Evolutionary conservation across 1,140 invertebrate genomes (phyloP).

Genomic region (Listronotus bonariensis): DNA sequence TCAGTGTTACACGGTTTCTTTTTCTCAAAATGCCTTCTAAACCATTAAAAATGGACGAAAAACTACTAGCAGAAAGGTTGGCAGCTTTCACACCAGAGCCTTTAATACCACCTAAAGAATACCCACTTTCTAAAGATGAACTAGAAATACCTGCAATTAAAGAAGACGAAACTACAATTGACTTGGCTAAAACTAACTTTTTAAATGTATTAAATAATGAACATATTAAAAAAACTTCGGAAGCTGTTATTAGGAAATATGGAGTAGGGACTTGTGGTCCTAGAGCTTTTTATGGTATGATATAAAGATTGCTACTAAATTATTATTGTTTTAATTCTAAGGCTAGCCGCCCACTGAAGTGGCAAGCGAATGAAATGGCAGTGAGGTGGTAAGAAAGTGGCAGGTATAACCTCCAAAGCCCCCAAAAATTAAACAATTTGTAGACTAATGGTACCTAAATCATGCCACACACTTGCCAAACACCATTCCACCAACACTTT

Average conservation of each 20-base stretch:
- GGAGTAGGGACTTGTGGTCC: slow-evolving; percentile 98
- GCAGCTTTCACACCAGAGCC: slow-evolving; percentile 45
- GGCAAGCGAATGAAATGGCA: no score
- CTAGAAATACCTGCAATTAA: slow-evolving; percentile 40
- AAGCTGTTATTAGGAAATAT: slow-evolving; percentile 83
- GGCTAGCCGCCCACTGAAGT: no score
- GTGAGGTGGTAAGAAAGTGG: no score
- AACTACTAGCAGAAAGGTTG: slow-evolving; percentile 43
- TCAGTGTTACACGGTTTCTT: not conserved
- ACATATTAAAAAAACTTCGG: slow-evolving; percentile 70
- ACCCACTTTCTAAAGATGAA: slow-evolving; percentile 25
- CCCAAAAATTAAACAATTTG: no score
- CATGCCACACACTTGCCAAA: no score
- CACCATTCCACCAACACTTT: no score
- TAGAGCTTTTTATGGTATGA: slow-evolving; percentile 93
- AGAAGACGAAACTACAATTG: slow-evolving; percentile 41
- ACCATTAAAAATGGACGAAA: slow-evolving; percentile 40
- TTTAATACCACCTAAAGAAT: slow-evolving; percentile 32
- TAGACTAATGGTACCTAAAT: no score
- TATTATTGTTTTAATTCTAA: no score
- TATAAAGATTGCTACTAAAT: no score
- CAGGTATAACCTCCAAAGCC: no score
- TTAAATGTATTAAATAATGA: slow-evolving; percentile 74
- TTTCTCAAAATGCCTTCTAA: slow-evolving; percentile 26
- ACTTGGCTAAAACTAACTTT: slow-evolving; percentile 87